A percentile compares a stretch with the other conserved stretches of the same genome.
phyloP scores from a whole-genome alignment of 2,797 vertebrate species.

The Pampus argenteus region DNA sequence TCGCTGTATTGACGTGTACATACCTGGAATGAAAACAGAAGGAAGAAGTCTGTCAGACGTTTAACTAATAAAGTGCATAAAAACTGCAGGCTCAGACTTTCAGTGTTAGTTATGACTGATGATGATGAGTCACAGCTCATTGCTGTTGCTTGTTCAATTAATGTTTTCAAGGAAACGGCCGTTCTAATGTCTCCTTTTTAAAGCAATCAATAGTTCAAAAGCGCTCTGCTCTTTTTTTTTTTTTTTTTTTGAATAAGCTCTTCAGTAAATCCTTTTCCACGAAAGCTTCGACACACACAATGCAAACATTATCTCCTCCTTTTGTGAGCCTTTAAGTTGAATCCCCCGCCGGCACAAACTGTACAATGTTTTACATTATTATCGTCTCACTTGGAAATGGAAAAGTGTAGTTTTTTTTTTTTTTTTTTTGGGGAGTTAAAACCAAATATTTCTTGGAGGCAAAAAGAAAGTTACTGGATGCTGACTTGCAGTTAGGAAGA shows the following conservation, averaged over 20 bases:
- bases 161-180: neutral
- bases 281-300: neutral
- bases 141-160: neutral
- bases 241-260: slow-evolving; percentile 25
- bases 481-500: neutral
- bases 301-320: slow-evolving; percentile 6
- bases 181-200: neutral
- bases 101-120: neutral
- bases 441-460: neutral
- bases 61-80: neutral
- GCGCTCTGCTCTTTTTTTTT: neutral
- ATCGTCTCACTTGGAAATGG: slow-evolving; percentile 13
- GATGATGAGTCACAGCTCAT: neutral
- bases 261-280: slow-evolving; percentile 18
- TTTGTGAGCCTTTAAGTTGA: slow-evolving; percentile 4
- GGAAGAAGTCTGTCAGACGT: neutral
- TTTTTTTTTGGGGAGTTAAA: neutral
- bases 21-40: no score
- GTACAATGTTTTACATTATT: slow-evolving; percentile 19
- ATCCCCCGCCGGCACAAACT: neutral
- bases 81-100: neutral
- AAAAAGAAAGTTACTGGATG: neutral
- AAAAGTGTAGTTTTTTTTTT: neutral
- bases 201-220: slow-evolving; percentile 2
- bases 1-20: neutral